Evolutionary conservation across 2,888 invertebrate genomes (phyloP).

Genomic region (Saturnia pavonia): DNA sequence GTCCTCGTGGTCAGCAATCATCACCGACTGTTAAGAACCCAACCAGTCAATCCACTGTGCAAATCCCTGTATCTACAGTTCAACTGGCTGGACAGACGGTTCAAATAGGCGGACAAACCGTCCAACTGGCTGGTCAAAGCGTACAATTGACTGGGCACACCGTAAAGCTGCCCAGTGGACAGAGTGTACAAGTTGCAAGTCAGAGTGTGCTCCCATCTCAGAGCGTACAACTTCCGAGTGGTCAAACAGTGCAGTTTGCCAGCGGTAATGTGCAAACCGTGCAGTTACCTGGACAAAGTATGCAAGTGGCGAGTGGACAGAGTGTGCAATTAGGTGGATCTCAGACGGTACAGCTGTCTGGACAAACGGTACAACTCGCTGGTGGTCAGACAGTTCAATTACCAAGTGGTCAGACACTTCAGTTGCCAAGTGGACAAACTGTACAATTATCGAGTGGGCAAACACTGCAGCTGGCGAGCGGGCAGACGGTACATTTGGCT

Average conservation of each 20-base stretch:
- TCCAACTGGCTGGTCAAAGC: slow-evolving; percentile 66
- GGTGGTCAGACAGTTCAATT: slow-evolving; percentile 56
- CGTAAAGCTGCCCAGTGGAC: slow-evolving; percentile 70
- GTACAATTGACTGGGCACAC: slow-evolving; percentile 75
- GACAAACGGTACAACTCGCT: slow-evolving; percentile 51
- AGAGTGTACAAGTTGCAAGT: slow-evolving; percentile 64
- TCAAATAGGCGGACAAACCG: slow-evolving; percentile 67
- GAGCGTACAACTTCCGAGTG: slow-evolving; percentile 59
- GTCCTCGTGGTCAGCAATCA: slow-evolving; percentile 46
- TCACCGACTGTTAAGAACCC: slow-evolving; percentile 48
- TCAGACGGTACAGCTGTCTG: slow-evolving; percentile 47
- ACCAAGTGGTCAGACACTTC: slow-evolving; percentile 73
- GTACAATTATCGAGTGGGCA: slow-evolving; percentile 65
- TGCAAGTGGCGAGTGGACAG: slow-evolving; percentile 41
- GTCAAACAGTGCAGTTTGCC: slow-evolving; percentile 65
- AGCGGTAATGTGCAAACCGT: slow-evolving; percentile 54
- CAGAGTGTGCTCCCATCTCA: slow-evolving; percentile 60
- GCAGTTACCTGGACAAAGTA: slow-evolving; percentile 44
- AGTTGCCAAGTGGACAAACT: slow-evolving; percentile 62
- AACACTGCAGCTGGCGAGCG: slow-evolving; percentile 62
- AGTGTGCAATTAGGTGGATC: slow-evolving; percentile 40
- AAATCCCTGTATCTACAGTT: slow-evolving; percentile 65
- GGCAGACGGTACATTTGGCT: slow-evolving; percentile 66
- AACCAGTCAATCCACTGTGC: slow-evolving; percentile 46
- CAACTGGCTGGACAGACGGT: slow-evolving; percentile 66